Percentiles rank a stretch among this genome's conserved stretches.
Conservation (phyloP, 2,113 vertebrate species). For the Gopherus flavomarginatus region DNA sequence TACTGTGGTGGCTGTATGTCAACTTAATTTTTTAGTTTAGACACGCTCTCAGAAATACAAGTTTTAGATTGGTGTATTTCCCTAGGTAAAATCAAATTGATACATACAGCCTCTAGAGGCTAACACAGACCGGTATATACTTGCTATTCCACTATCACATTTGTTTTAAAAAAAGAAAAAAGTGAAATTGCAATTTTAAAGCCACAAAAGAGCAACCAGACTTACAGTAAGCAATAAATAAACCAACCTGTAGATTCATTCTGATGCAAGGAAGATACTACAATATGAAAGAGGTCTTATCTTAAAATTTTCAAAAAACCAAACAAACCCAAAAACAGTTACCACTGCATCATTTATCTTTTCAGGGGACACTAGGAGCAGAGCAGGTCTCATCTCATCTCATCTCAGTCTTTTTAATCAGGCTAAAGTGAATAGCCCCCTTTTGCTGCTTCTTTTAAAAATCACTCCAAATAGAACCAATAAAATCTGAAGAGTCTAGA, state of each 20-base stretch:
- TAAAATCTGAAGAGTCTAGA: slow-evolving; percentile 45
- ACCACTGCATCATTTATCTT: not conserved
- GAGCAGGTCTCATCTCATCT: not conserved
- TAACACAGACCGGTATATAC: not conserved
- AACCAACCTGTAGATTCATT: not conserved
- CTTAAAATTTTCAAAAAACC: not conserved
- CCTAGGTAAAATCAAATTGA: not conserved
- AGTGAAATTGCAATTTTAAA: not conserved
- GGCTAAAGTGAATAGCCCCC: not conserved
- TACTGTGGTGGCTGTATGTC: not conserved
- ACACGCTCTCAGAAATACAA: not conserved
- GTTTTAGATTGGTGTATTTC: not conserved
- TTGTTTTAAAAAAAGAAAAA: not conserved
- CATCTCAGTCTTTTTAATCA: not conserved
- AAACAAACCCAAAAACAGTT: not conserved
- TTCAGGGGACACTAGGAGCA: not conserved
- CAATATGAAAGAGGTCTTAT: not conserved
- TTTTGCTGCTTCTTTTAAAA: not conserved
- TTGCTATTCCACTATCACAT: not conserved
- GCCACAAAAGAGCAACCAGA: not conserved
- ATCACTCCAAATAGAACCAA: not conserved
- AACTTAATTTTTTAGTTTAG: not conserved
- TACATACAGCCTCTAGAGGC: not conserved
- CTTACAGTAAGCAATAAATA: not conserved
- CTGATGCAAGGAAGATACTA: not conserved